phyloP scores from a whole-genome alignment of 92 coral and sea anemone species.

The Umimayanthus kanabou region DNA sequence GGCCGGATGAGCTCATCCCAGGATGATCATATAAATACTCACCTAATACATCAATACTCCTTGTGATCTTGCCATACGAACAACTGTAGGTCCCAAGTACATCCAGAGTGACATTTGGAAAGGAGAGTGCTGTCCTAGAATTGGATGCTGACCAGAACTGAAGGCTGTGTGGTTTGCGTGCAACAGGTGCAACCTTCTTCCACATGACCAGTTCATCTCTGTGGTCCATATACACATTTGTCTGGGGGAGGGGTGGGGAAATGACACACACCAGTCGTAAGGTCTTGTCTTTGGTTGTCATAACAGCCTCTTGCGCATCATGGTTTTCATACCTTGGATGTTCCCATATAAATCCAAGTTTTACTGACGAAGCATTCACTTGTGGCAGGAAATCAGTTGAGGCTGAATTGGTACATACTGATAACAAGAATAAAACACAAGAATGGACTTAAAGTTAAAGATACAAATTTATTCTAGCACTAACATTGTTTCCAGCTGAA shows the following conservation, averaged over 20 bases:
- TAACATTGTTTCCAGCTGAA: background rate
- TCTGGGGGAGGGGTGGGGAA: constrained; percentile 78
- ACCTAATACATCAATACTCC: constrained; percentile 79
- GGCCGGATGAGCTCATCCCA: too few relatives aligned
- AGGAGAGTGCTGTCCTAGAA: constrained; percentile 73
- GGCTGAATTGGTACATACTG: background rate
- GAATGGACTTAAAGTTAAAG: background rate
- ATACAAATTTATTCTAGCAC: background rate
- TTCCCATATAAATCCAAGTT: constrained; percentile 79
- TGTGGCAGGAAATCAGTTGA: constrained; percentile 10
- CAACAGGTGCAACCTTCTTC: constrained; percentile 66
- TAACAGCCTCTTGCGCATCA: constrained; percentile 58
- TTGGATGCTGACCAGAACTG: constrained; percentile 77
- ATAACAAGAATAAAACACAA: background rate
- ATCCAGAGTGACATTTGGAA: constrained; percentile 61
- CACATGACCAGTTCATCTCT: constrained; percentile 73
- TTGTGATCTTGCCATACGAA: constrained; percentile 70
- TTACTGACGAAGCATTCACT: constrained; percentile 69
- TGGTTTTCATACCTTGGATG: constrained; percentile 67
- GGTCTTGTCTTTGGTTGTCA: constrained; percentile 48
- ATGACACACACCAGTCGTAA: constrained; percentile 75
- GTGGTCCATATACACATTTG: constrained; percentile 51
- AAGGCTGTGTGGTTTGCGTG: constrained; percentile 43
- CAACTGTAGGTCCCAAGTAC: constrained; percentile 78
- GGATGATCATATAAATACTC: background rate